Base-by-base conservation (phyloP, 2,888 invertebrate genomes). In the Dicycla oo region DNA sequence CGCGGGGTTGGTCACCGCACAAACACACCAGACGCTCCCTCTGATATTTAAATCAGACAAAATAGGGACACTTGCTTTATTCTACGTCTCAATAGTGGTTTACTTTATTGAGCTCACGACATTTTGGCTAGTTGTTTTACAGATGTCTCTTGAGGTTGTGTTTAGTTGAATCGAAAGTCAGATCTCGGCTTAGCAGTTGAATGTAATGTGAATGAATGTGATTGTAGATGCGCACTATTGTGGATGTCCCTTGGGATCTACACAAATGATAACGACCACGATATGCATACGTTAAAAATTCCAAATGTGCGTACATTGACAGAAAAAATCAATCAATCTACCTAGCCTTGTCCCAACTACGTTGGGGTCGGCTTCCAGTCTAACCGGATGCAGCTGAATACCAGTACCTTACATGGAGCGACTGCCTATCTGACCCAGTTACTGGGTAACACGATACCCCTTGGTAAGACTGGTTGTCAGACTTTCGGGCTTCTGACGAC, bases 21-120 rank as follows among this genome's bases (percentile, higher is more conserved):
- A 79, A 83, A 85, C 76, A 79, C 43, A 54, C 76, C 73, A 72
- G 73, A 72, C 80, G 62, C 63, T 69, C 60, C 58, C 72, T 74
- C 69, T 74, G 83, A 83, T 83, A 83, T 83, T 83, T 83, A 83
- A 83, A 83, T 83, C 77, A 69, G 80, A 83, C 83, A 85, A 83
- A 83, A 72, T 80, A 79, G 73, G 69, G 72, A 85, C 64, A 83
- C 74, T 76, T 69, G 80, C 74, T 67, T 43, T 74, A 85, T 79
- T 79, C 60, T 71, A 67, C 38, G 58, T 67, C 80, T 85, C 80
- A 80, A 83, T 85, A 69, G 69, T 70, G 53, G 80, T 71, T 72
- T 57, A 61, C 40, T 80, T 75, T 80, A 83, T 83, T 83, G 77
- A 53, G 61, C 57, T 62, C 57, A 63, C 51, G 45, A 65, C 43